A percentile compares a stretch with the other conserved stretches of the same genome.
phyloP scores from a whole-genome alignment of 2,113 vertebrate species.

The Myotis yumanensis region DNA sequence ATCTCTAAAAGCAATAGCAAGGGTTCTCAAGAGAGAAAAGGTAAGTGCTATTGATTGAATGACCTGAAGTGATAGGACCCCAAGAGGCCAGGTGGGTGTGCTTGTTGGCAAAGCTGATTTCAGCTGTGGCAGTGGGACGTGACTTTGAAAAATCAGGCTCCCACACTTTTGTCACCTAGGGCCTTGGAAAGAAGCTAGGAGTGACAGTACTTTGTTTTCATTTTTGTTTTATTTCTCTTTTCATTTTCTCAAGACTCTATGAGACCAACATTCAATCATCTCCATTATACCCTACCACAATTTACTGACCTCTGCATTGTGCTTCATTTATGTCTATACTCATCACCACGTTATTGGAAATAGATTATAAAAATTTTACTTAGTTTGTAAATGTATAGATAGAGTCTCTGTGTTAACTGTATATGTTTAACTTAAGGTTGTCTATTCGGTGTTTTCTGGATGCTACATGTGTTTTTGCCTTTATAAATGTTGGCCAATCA shows the following conservation, averaged over 20 bases:
- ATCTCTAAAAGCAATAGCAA: neutral
- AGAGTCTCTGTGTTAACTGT: neutral
- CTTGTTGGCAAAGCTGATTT: neutral
- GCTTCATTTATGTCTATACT: neutral
- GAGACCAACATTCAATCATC: neutral
- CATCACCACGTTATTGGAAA: neutral
- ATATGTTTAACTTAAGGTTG: neutral
- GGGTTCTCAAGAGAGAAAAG: neutral
- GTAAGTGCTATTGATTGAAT: neutral
- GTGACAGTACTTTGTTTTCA: neutral
- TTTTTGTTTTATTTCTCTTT: neutral
- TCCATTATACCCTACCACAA: accelerated
- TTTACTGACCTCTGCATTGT: accelerated
- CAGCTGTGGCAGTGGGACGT: accelerated
- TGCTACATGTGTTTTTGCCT: neutral
- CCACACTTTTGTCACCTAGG: neutral
- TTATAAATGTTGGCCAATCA: neutral
- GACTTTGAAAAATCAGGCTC: neutral
- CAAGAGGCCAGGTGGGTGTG: accelerated
- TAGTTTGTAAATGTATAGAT: neutral
- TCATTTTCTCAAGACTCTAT: neutral
- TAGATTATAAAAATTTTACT: neutral
- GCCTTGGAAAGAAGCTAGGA: neutral
- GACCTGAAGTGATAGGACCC: accelerated
- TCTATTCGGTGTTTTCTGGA: neutral